Conservation (phyloP, 1,140 invertebrate species). For the Elysia chlorotica region DNA sequence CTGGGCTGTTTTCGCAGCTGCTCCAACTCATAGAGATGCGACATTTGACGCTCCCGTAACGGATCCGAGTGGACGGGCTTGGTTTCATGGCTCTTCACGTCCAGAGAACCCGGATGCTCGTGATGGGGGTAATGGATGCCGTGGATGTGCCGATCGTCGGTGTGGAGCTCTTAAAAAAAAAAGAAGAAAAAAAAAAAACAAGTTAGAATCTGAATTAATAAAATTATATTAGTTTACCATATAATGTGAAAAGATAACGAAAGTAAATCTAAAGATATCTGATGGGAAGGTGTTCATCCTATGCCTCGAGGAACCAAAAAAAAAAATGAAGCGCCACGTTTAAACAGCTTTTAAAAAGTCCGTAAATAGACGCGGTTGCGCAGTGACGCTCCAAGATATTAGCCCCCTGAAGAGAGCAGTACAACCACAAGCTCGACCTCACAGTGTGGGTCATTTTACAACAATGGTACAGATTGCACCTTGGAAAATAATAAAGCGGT, state of each 20-base stretch:
- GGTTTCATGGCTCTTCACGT: neutral
- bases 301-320: neutral
- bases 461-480: too few relatives aligned
- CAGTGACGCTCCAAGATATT: too few relatives aligned
- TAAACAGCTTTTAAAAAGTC: neutral
- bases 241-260: neutral
- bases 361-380: too few relatives aligned
- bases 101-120: neutral
- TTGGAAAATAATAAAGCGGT: too few relatives aligned
- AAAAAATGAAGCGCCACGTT: neutral
- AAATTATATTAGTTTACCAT: neutral
- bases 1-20: neutral
- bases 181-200: neutral
- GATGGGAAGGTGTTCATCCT: too few relatives aligned
- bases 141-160: slow-evolving; percentile 18
- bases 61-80: slow-evolving; percentile 4
- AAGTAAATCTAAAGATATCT: too few relatives aligned
- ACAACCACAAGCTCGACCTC: too few relatives aligned
- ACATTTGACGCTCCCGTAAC: slow-evolving; percentile 7
- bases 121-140: slow-evolving; percentile 13
- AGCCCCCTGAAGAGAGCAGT: too few relatives aligned
- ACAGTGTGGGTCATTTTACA: too few relatives aligned
- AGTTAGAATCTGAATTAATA: neutral
- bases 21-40: slow-evolving; percentile 1
- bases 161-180: slow-evolving; percentile 9